These are phyloP conservation scores for Drosophila pseudoananassae DNA, from an alignment of 1,140 invertebrate genomes.

Conservation along the genomic window DNA sequence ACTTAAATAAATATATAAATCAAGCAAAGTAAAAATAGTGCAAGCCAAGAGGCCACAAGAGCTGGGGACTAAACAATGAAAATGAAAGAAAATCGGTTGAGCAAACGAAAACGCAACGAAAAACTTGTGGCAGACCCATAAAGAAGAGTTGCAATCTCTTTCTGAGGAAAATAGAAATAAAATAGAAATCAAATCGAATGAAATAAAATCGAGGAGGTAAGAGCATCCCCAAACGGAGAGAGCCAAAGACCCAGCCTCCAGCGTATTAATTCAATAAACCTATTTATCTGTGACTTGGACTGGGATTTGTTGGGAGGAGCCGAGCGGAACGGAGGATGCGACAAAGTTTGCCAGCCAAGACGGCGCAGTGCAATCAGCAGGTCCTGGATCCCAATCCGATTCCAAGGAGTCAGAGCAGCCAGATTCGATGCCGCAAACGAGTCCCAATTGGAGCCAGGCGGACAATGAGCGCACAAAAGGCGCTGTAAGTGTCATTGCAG, in stretches of 20 bases:
- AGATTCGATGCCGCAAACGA: constrained; percentile 73
- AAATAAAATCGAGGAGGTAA: constrained; percentile 22
- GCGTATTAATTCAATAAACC: constrained; percentile 80
- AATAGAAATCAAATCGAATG: constrained; percentile 40
- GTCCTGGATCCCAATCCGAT: constrained; percentile 13
- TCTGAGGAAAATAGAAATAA: constrained; percentile 27
- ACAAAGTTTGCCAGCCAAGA: constrained; percentile 69
- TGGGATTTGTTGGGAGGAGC: constrained; percentile 26
- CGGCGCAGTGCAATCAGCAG: constrained; percentile 72
- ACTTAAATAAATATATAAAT: constrained; percentile 57
- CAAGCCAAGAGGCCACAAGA: constrained; percentile 24
- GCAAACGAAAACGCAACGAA: constrained; percentile 16
- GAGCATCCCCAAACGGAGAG: constrained; percentile 17
- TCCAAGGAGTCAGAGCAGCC: constrained; percentile 34
- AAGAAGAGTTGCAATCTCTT: constrained; percentile 43
- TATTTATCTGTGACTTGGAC: constrained; percentile 66
- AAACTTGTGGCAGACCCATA: constrained; percentile 25
- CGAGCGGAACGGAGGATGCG: constrained; percentile 62
- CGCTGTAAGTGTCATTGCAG: constrained; percentile 76
- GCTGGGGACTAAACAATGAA: constrained; percentile 48
- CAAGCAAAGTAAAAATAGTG: constrained; percentile 32
- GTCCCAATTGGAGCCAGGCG: constrained; percentile 72
- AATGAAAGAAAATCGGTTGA: constrained; percentile 33
- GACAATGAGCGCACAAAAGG: constrained; percentile 73
- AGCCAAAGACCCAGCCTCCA: constrained; percentile 23